Evolutionary conservation across 2,888 invertebrate genomes (phyloP).

Genomic region (Microctonus hyperodae): DNA sequence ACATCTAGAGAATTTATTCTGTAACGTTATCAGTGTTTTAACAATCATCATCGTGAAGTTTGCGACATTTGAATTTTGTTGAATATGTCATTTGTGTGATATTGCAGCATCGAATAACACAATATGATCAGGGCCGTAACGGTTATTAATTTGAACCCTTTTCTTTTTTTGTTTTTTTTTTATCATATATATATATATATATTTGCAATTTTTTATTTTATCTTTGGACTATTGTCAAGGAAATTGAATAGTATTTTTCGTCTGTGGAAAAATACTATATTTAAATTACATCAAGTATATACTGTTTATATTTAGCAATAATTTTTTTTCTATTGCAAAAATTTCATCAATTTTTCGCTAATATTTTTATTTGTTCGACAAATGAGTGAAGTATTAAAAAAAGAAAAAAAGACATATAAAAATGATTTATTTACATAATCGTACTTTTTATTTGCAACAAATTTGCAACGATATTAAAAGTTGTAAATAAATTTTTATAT

Average conservation of each 20-base stretch:
- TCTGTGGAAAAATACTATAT: no score
- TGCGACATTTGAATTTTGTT: constrained; percentile 27
- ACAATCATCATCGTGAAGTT: neutral
- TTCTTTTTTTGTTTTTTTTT: neutral
- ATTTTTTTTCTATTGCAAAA: no score
- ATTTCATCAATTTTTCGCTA: no score
- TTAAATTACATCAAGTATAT: no score
- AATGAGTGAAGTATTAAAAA: neutral
- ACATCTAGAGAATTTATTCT: neutral
- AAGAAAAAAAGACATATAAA: neutral
- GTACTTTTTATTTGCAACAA: neutral
- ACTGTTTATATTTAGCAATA: no score
- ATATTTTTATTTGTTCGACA: neutral
- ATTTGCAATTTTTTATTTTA: neutral
- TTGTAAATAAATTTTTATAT: no score
- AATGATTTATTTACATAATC: neutral
- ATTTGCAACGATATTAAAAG: no score
- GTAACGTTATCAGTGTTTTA: neutral
- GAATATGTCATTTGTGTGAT: constrained; percentile 44
- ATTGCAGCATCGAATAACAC: constrained; percentile 47
- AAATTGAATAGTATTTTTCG: no score
- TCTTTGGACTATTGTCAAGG: no score
- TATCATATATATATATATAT: neutral
- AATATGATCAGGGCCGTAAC: constrained; percentile 47
- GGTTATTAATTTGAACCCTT: neutral